Conservation (phyloP, 2,888 invertebrate species). For the Lottia gigantea region DNA sequence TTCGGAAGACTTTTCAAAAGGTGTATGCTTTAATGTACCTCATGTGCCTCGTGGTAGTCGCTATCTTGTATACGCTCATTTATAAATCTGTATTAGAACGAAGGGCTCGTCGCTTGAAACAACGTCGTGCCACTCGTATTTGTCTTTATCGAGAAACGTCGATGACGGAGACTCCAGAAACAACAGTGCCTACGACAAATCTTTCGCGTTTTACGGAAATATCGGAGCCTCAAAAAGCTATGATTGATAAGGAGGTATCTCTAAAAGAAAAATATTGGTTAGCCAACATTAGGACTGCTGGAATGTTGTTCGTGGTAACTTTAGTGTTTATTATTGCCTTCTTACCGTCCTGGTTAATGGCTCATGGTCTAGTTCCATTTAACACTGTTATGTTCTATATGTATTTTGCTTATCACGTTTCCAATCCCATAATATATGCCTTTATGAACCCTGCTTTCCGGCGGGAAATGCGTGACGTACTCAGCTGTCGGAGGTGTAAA, state of each 20-base stretch:
- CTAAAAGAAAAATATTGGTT: constrained; percentile 46
- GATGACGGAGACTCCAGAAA: constrained; percentile 15
- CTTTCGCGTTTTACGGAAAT: neutral
- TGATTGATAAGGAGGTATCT: constrained; percentile 25
- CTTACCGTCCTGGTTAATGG: constrained; percentile 64
- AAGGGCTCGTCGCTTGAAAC: constrained; percentile 35
- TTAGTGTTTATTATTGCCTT: constrained; percentile 64
- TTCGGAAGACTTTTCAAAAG: constrained; percentile 51
- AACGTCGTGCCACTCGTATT: constrained; percentile 28
- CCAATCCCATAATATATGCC: constrained; percentile 67
- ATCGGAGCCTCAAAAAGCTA: constrained; percentile 14
- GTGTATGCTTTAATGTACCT: constrained; percentile 58
- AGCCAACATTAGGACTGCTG: constrained; percentile 64
- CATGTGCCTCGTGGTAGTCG: constrained; percentile 56
- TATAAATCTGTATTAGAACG: constrained; percentile 46
- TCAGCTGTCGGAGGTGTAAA: constrained; percentile 20
- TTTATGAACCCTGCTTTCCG: constrained; percentile 67
- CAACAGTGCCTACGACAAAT: neutral
- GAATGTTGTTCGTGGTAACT: constrained; percentile 67
- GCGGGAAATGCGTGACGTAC: constrained; percentile 49
- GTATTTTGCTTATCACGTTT: constrained; percentile 66
- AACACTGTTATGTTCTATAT: constrained; percentile 61
- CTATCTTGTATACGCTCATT: constrained; percentile 61
- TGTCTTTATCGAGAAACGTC: constrained; percentile 29
- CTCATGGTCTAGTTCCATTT: constrained; percentile 49